Evolutionary conservation across 2,888 invertebrate species (phyloP), one percentile per base, ranked within the genome.

Genomic region (Nesidiocoris tenuis): DNA sequence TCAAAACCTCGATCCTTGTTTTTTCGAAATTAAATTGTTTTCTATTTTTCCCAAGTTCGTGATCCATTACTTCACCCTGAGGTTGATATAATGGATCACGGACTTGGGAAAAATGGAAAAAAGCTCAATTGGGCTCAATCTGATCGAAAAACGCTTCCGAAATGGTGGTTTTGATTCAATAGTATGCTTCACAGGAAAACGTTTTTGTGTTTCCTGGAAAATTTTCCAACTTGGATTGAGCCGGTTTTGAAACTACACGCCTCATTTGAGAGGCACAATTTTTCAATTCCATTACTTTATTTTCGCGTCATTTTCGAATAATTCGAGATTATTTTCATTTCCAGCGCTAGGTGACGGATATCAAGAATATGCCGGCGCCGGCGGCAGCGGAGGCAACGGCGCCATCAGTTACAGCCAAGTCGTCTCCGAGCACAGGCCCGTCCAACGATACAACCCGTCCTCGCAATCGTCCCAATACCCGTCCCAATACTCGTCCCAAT

Each of bases 381-480:
- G 61, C 12, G 59, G 59, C 17, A 56, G 55, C 7, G 68, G 68
- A 17, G 68, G 67, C 1, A 68, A 21, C 17, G 75, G 75, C 61
- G 75, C 75, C 25, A 65, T 68, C 63, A 75, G 75, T 23, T 75
- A 75, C 75, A 75, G 75, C 63, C 75, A 75, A 22, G 67, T 75
- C 1, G 63, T 67, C 5, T 24, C 64, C 1, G 68, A 67, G 12
- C 75, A 75, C 39, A 23, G 72, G 17, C 72, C 72, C 12, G 72
- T 72, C 0, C 72, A 72, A 21, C 25, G 72, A 1, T 59, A 9
- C 59, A n/a, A 59, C 5, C 59, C 59, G 59, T 59, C 59, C 3
- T 39, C 39, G 5, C 5, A 39, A 7, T 39, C 39, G 39, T 39
- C 39, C 39, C 39, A 39, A 12, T 12, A 39, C 12, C 39, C 39